Conservation (phyloP, 23 tunicate genomes). For the Styela clava region DNA sequence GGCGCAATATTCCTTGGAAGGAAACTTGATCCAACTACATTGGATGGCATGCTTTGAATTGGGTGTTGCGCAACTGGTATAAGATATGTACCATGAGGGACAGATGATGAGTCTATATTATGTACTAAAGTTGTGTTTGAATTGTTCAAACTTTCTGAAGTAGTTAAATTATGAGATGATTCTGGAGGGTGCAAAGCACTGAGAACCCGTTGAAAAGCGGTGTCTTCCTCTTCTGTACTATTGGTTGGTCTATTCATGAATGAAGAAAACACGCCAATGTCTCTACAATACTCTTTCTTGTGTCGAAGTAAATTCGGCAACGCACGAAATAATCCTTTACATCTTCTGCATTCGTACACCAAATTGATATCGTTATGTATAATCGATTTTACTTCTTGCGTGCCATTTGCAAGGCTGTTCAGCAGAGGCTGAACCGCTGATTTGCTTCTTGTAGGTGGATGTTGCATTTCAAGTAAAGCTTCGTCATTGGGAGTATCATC, state of each 20-base stretch:
- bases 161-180: background rate
- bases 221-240: conserved; percentile 20
- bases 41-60: background rate
- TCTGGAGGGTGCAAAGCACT: conserved; percentile 15
- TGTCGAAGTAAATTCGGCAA: conserved; percentile 32
- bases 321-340: conserved; percentile 12
- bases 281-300: conserved; percentile 18
- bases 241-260: conserved; percentile 1
- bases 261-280: conserved; percentile 4
- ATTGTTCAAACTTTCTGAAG: background rate
- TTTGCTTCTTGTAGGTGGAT: background rate
- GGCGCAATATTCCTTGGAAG: background rate
- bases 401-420: conserved; percentile 13
- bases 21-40: background rate
- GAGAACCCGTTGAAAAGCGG: conserved; percentile 12
- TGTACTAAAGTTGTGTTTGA: background rate
- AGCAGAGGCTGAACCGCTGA: background rate
- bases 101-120: background rate
- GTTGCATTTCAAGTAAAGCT: background rate
- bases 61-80: background rate
- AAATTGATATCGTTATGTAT: conserved; percentile 1
- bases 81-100: background rate
- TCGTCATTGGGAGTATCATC: background rate
- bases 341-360: conserved; percentile 24
- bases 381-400: background rate